A percentile compares a stretch with the other conserved stretches of the same genome.
phyloP scores from a whole-genome alignment of 2,113 vertebrate species.

The human (Homo sapiens) region GRCh38 chr13:113426001-113426500 shows the following conservation, averaged over 20 bases:
- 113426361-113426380: neutral
- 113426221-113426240: fast-evolving
- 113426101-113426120: neutral
- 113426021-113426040: too few relatives aligned
- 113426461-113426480: neutral
- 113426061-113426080: neutral
- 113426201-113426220: neutral
- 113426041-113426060: too few relatives aligned
- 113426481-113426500: neutral
- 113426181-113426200: neutral
- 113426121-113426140: neutral
- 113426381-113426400: neutral
- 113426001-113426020: too few relatives aligned
- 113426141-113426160: fast-evolving
- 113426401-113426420: neutral
- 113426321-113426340: too few relatives aligned
- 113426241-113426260: neutral
- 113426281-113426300: too few relatives aligned
- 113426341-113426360: neutral
- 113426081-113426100: fast-evolving
- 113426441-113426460: neutral
- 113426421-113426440: neutral
- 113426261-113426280: too few relatives aligned
- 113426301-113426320: fast-evolving
- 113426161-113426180: neutral